Conservation (phyloP, 2,113 vertebrate genomes). For the Tyrannus savana region DNA sequence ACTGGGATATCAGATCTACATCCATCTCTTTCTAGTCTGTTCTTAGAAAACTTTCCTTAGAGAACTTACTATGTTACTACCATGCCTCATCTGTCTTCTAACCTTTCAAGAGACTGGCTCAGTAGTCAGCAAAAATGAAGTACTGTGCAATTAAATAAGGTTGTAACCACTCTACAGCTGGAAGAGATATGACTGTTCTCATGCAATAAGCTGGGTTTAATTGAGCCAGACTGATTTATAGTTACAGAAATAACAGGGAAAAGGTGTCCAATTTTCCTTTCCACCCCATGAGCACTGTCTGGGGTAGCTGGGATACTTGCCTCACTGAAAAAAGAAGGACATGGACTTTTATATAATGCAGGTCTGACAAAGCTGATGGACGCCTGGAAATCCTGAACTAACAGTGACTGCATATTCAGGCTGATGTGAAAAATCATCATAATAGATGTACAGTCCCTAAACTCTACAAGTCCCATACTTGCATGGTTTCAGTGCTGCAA, state of each 20-base stretch:
- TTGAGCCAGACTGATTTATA: neutral
- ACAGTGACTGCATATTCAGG: neutral
- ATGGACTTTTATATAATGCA: neutral
- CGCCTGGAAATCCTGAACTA: neutral
- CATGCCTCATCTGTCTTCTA: neutral
- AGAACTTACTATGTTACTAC: neutral
- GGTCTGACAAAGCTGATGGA: neutral
- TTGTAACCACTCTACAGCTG: neutral
- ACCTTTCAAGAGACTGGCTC: neutral
- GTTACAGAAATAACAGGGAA: neutral
- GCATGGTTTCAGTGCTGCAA: neutral
- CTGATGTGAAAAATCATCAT: neutral
- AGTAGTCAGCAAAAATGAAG: neutral
- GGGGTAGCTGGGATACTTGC: neutral
- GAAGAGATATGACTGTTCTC: neutral
- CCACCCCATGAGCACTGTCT: neutral
- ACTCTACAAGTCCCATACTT: neutral
- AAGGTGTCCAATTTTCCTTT: neutral
- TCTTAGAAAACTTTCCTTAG: neutral
- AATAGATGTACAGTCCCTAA: neutral
- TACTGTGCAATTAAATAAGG: neutral
- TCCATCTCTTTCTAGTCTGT: neutral
- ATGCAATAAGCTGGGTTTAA: neutral
- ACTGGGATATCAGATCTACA: neutral
- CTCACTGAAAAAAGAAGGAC: neutral